Evolutionary conservation across 2,113 vertebrate species (phyloP).

Genomic region (Dinomys branickii): DNA sequence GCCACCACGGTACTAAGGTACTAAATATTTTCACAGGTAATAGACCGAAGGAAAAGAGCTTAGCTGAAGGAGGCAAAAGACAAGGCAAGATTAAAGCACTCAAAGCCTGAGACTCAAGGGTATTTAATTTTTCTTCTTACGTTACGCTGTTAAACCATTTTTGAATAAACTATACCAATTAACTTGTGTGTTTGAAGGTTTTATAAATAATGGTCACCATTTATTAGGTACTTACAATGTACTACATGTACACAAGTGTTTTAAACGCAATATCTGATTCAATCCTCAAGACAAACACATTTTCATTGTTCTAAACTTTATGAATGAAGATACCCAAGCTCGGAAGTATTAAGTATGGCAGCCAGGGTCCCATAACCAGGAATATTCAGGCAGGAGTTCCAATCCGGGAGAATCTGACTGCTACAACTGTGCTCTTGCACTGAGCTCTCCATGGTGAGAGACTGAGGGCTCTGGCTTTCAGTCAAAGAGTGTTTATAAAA

Average conservation of each 20-base stretch:
- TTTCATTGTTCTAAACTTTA: slow-evolving; percentile 15
- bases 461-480: slow-evolving; percentile 1
- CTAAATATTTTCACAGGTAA: neutral
- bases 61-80: neutral
- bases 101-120: neutral
- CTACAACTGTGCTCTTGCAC: neutral
- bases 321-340: neutral
- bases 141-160: slow-evolving; percentile 7
- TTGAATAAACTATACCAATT: slow-evolving; percentile 46
- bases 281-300: neutral
- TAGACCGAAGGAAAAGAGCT: neutral
- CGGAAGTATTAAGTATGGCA: neutral
- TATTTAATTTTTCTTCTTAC: slow-evolving; percentile 25
- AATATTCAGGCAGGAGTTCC: neutral
- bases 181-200: slow-evolving; percentile 34
- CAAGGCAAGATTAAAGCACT: slow-evolving; percentile 3
- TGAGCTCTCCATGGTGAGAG: neutral
- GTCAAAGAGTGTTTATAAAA: slow-evolving; percentile 47
- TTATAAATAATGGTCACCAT: neutral
- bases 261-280: neutral
- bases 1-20: neutral
- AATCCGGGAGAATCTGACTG: neutral
- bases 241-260: neutral
- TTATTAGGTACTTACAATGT: slow-evolving; percentile 16
- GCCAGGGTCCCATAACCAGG: neutral